Evolutionary conservation across 2,888 invertebrate genomes (phyloP).

Genomic region (Parasteatoda lunata): DNA sequence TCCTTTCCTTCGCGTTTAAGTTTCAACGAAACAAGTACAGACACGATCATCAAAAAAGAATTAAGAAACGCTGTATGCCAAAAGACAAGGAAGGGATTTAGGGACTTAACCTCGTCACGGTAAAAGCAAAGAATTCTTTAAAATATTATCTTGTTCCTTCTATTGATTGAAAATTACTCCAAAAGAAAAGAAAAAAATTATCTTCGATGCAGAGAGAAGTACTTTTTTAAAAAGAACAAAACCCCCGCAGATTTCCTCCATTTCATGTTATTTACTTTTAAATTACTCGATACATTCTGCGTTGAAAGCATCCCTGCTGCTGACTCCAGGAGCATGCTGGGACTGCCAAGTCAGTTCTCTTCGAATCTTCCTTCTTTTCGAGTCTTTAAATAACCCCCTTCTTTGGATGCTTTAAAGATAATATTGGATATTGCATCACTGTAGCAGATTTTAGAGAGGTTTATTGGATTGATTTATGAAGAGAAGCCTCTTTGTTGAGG

Average conservation of each 20-base stretch:
- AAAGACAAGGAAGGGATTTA: too few relatives aligned
- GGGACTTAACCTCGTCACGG: too few relatives aligned
- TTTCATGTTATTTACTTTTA: background rate
- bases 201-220: background rate
- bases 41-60: too few relatives aligned
- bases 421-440: background rate
- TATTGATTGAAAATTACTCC: constrained; percentile 22
- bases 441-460: background rate
- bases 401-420: background rate
- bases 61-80: too few relatives aligned
- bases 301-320: background rate
- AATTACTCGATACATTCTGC: background rate
- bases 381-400: background rate
- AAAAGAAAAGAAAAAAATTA: constrained; percentile 2
- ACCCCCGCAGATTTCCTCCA: constrained; percentile 6
- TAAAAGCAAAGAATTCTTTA: background rate
- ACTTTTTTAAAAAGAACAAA: background rate
- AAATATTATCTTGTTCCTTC: background rate
- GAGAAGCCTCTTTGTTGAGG: background rate
- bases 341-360: background rate
- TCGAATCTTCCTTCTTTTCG: background rate
- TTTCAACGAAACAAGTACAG: too few relatives aligned
- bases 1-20: too few relatives aligned
- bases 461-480: background rate
- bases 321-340: background rate